These are phyloP conservation scores for Odontesthes bonariensis DNA, from an alignment of 2,113 vertebrate species.

Conservation along the genomic window DNA sequence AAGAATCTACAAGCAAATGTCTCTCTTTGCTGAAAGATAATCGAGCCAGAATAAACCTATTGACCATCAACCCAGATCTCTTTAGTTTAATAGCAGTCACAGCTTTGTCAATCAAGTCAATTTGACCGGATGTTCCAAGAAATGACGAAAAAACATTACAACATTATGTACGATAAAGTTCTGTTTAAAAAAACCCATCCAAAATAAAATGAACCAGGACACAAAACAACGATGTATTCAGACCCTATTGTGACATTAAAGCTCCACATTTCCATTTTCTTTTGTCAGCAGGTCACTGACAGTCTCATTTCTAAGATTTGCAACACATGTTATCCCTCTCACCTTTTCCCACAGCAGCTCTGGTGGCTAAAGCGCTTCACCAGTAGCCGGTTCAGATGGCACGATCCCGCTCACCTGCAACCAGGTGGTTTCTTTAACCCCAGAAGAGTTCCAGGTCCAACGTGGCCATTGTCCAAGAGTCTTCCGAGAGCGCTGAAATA, in stretches of 20 bases:
- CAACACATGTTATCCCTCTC: constrained; percentile 2
- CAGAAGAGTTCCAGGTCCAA: constrained; percentile 28
- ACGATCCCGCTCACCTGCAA: constrained; percentile 8
- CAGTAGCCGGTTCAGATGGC: neutral
- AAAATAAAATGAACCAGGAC: no score
- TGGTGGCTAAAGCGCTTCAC: constrained; percentile 39
- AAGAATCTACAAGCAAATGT: no score
- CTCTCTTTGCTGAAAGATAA: constrained; percentile 2
- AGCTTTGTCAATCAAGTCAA: constrained; percentile 8
- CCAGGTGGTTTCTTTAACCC: constrained; percentile 34
- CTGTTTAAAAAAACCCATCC: neutral
- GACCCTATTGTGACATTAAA: neutral
- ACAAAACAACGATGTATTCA: neutral
- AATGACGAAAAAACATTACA: neutral
- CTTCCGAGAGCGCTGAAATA: constrained; percentile 19
- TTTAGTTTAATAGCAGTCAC: neutral
- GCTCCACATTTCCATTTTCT: neutral
- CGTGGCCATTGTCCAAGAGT: constrained; percentile 24
- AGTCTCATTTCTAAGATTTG: neutral
- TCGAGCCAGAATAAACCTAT: neutral
- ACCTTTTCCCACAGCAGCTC: neutral
- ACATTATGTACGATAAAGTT: neutral
- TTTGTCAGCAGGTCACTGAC: neutral
- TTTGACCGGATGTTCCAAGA: neutral
- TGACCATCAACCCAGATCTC: neutral